Base-by-base conservation (phyloP, 2,888 invertebrate species). In the Lepidocyrtoides sp. region DNA sequence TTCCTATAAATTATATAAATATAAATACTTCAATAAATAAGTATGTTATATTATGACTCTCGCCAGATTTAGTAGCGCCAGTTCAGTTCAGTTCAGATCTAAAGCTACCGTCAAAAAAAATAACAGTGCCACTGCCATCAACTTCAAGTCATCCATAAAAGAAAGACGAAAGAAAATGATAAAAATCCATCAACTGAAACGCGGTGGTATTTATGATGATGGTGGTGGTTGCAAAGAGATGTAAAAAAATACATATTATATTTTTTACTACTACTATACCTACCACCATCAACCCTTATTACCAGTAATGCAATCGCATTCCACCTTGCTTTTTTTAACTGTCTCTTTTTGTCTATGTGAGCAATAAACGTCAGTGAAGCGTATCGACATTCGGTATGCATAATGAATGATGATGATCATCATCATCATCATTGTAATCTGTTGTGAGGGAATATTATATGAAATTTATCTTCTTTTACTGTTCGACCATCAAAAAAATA, bases 381-480 rank as follows among this genome's bases (percentile, higher is more conserved):
- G 54, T 75, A 85, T 36, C 85, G 51, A 75, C 51, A 57, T 17
- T 10, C 36, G 57, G 36, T 48, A 57, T 48, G 54, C 75, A 54
- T 41, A 60, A 75, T 72, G n/a, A 60, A 75, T 72, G n/a, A 72
- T 41, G 14, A 69, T 41, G n/a, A 69, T 72, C 12, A 41, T 41
- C 36, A 12, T 72, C 17, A 41, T 41, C 32, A 69, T 69, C 20
- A n/a, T 32, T 69, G 54, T 3, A 14, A 17, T 36, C n/a, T n/a
- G n/a, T 1, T 72, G 69, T 36, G 36, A 36, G 36, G 3, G 36
- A 36, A 7, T 36, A 36, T 36, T 17, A 20, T 66, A 72, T 72
- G 84, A 85, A 85, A 85, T 69, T 85, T 72, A 85, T 85, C 84
- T 85, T 85, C 69, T 72, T 17, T 72, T 72, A 20, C 69, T 23